Evolutionary conservation across 92 coral and sea anemone species (phyloP).

Genomic region (Porites divaricata): DNA sequence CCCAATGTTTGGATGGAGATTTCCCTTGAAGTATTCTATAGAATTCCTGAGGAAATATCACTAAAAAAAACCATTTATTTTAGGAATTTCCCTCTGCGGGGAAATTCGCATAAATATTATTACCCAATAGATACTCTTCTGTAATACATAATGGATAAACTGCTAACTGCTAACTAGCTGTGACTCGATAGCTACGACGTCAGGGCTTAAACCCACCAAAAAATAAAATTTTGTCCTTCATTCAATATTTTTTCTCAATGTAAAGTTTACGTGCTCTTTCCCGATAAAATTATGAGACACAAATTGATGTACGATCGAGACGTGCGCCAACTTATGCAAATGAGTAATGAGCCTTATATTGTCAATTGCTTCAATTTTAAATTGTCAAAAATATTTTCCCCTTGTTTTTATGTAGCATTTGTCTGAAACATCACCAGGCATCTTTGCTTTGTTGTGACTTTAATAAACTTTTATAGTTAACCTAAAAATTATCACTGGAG

Average conservation of each 20-base stretch:
- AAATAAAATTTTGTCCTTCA: neutral
- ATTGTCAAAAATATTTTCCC: neutral
- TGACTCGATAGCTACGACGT: neutral
- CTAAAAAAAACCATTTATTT: too few species aligned
- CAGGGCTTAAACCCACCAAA: too few species aligned
- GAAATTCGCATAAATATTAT: too few species aligned
- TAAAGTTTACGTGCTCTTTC: neutral
- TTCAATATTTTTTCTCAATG: neutral
- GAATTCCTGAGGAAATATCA: neutral
- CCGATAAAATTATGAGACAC: conserved; percentile 6
- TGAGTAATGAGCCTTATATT: neutral
- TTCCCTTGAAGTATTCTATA: neutral
- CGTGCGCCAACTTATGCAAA: neutral
- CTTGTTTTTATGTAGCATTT: neutral
- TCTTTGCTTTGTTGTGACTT: neutral
- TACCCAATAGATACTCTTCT: too few species aligned
- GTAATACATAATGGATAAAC: neutral
- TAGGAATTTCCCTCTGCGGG: too few species aligned
- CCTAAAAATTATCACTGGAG: too few species aligned
- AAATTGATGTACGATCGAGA: conserved; percentile 2
- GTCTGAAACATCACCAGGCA: neutral
- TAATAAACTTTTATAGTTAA: neutral
- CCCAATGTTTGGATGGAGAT: neutral
- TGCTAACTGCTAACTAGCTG: neutral
- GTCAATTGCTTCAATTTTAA: neutral